A percentile compares a stretch with the other conserved stretches of the same genome.
Evolutionary conservation across 1,140 invertebrate genomes (phyloP).

Genomic region (Matsumurasca onukii): DNA sequence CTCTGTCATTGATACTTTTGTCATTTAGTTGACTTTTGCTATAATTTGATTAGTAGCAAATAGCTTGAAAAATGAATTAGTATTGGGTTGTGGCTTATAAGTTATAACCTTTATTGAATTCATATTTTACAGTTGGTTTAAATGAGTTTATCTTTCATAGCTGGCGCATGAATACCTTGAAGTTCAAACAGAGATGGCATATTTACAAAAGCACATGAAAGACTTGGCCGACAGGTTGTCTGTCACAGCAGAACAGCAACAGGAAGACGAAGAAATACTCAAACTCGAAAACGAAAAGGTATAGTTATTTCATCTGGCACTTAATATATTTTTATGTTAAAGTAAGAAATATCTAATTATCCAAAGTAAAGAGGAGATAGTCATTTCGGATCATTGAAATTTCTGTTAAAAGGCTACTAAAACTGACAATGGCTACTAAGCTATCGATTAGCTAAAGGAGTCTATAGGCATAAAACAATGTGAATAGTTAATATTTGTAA

Average conservation of each 20-base stretch:
- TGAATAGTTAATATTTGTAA: no score
- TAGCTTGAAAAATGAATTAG: no score
- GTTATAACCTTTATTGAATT: no score
- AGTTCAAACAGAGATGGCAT: constrained; percentile 73
- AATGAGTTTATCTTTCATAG: no score
- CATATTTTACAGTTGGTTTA: no score
- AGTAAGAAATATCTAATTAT: neutral
- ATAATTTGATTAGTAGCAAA: no score
- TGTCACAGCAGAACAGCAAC: constrained; percentile 53
- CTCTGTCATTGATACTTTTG: no score
- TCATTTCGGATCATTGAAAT: neutral
- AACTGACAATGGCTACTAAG: no score
- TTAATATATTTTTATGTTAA: neutral
- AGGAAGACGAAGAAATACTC: constrained; percentile 53
- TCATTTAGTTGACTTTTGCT: no score
- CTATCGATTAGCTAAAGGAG: no score
- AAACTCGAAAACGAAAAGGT: constrained; percentile 73
- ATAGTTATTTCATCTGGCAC: neutral
- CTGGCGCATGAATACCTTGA: constrained; percentile 53
- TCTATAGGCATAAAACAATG: no score
- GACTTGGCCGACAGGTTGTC: constrained; percentile 65
- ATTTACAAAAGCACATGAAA: constrained; percentile 66
- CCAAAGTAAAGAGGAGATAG: neutral
- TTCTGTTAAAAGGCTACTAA: neutral
- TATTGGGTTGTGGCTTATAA: neutral